Evolutionary conservation across 2,113 vertebrate species (phyloP).

Genomic region (Nestor notabilis): DNA sequence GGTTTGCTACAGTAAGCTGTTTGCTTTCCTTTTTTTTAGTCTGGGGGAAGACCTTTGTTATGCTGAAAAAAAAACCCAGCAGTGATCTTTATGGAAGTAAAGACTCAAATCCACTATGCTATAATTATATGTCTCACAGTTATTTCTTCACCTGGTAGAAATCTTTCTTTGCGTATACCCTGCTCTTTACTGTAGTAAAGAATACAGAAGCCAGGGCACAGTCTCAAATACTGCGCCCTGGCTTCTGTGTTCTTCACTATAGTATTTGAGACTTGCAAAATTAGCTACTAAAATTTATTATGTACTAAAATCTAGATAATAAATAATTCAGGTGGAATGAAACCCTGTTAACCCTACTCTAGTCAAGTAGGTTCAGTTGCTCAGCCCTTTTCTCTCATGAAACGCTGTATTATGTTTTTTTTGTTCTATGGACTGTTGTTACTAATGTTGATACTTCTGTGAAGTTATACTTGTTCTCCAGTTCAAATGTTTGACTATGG

Average conservation of each 20-base stretch:
- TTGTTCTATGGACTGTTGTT: not conserved
- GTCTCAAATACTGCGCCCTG: not conserved
- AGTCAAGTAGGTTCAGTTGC: not conserved
- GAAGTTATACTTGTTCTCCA: not conserved
- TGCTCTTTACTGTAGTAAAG: not conserved
- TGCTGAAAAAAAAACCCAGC: not conserved
- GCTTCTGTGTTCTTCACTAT: not conserved
- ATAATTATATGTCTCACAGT: not conserved
- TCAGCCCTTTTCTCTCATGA: not conserved
- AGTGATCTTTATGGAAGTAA: not conserved
- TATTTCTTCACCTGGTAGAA: not conserved
- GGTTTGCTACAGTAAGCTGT: not conserved
- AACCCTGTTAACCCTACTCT: not conserved
- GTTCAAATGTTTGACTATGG: not conserved
- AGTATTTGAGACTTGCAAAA: slow-evolving; percentile 26
- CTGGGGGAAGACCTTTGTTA: not conserved
- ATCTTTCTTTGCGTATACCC: not conserved
- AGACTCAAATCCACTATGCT: not conserved
- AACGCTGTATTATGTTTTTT: not conserved
- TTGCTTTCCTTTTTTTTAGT: not conserved
- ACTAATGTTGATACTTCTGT: not conserved
- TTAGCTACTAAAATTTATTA: slow-evolving; percentile 26
- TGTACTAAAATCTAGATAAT: not conserved
- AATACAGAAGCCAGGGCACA: not conserved
- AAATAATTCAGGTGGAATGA: slow-evolving; percentile 40